Evolutionary conservation across 2,797 vertebrate genomes (phyloP), one percentile per base, ranked within the genome.

Genomic region (Zonotrichia albicollis): DNA sequence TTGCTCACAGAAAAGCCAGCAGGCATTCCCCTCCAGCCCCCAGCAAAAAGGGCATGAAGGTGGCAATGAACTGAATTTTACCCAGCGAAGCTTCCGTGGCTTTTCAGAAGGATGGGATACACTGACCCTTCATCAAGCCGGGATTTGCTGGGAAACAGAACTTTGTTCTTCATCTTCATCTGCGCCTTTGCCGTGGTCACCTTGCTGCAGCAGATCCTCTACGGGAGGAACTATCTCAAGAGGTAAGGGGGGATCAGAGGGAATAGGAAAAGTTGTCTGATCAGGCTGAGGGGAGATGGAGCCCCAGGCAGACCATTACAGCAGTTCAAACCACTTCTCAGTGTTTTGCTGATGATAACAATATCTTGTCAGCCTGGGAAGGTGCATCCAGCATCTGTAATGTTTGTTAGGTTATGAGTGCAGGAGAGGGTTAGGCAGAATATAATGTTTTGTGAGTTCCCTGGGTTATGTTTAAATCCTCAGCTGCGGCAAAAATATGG

Each of bases 161-260:
- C 99, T 94, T 98, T 99, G 96, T 99, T 99, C 94, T 99, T 99
- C 95, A 99, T 99, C 87, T 99, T 99, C 97, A 99, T 99, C 97
- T 99, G 99, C 98, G 99, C 99, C 91, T 99, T 99, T 94, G 99
- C 99, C 58, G 97, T 99, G 95, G 99, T 99, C 96, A 99, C 99
- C 77, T 98, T 99, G 89, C 97, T 99, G 97, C 99, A 99, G 96
- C 99, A 99, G 97, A 99, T 99, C 94, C 98, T 99, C 46, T 99
- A 99, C 12, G 99, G 99, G 32, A 99, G 99, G 89, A 99, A 99
- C 98, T 99, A 99, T 97, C 98, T 99, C 65, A 99, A 99, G 97
- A 99, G 99, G 99, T 99, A 98, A 98, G 98, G 90, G 96, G 92
- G 91, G 55, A 23, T 53, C 64, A 7, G 18, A 54, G 60, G 68